A percentile compares a stretch with the other conserved stretches of the same genome.
phyloP scores from a whole-genome alignment of 92 coral and sea anemone species.

The Phymanthus crucifer region DNA sequence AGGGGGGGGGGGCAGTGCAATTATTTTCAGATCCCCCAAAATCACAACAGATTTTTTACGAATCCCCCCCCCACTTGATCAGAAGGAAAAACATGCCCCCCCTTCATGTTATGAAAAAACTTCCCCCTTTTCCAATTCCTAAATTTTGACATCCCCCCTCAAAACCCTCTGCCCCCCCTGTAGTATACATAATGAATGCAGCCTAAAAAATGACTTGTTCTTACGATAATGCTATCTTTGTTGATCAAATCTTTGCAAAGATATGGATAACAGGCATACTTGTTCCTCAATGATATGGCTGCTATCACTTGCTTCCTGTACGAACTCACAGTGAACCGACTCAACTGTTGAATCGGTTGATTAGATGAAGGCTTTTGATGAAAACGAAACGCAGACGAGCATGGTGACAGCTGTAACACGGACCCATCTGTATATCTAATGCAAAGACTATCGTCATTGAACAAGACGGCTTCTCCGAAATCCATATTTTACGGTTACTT shows the following conservation, averaged over 20 bases:
- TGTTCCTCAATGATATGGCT: slow-evolving; percentile 73
- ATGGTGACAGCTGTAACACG: slow-evolving; percentile 78
- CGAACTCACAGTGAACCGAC: slow-evolving; percentile 71
- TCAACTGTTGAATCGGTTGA: slow-evolving; percentile 56
- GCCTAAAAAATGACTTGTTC: not conserved
- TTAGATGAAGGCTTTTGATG: slow-evolving; percentile 31
- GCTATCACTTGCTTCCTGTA: slow-evolving; percentile 48
- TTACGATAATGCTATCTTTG: slow-evolving; percentile 50
- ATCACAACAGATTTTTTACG: no score
- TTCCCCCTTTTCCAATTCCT: no score
- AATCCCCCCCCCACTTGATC: no score
- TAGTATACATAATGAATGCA: not conserved
- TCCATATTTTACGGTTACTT: slow-evolving; percentile 10
- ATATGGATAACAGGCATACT: slow-evolving; percentile 75
- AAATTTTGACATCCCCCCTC: no score
- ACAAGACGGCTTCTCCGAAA: slow-evolving; percentile 37
- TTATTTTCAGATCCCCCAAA: no score
- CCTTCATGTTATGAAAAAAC: no score
- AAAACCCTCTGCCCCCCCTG: no score
- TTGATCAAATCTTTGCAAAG: slow-evolving; percentile 65
- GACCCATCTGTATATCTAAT: slow-evolving; percentile 63
- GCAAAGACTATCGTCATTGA: slow-evolving; percentile 71
- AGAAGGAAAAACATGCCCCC: no score
- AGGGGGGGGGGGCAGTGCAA: no score
- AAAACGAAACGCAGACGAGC: slow-evolving; percentile 69